Evolutionary conservation across 2,888 invertebrate genomes (phyloP).

Genomic region (Agrotis puta): DNA sequence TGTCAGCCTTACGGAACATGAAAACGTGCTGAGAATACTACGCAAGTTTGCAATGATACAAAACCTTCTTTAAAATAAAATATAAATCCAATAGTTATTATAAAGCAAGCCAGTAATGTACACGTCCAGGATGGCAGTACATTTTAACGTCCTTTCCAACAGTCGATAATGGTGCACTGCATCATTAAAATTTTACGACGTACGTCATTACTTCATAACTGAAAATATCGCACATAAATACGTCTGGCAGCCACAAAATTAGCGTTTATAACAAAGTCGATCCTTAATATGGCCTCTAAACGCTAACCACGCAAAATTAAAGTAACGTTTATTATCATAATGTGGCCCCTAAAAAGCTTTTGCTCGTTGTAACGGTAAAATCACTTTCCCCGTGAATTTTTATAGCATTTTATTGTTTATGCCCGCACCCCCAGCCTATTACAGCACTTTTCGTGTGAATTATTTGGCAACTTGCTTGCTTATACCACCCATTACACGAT

Average conservation of each 20-base stretch:
- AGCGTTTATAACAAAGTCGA: conserved; percentile 29
- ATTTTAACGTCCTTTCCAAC: conserved; percentile 3
- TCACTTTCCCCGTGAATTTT: conserved; percentile 81
- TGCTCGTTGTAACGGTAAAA: conserved; percentile 65
- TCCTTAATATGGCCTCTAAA: conserved; percentile 37
- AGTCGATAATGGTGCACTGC: conserved; percentile 26
- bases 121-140: background rate
- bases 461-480: conserved; percentile 83
- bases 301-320: conserved; percentile 59
- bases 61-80: no score
- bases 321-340: conserved; percentile 60
- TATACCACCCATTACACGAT: conserved; percentile 82
- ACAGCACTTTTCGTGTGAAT: conserved; percentile 84
- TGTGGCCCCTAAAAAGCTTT: conserved; percentile 61
- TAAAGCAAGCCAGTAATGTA: background rate
- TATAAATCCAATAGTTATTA: background rate
- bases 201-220: conserved; percentile 22
- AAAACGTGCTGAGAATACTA: no score
- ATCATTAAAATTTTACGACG: conserved; percentile 42
- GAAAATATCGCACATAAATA: conserved; percentile 29
- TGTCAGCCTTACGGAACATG: no score
- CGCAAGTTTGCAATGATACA: no score
- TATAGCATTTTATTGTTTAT: conserved; percentile 87
- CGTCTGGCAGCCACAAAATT: conserved; percentile 14
- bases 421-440: conserved; percentile 78